phyloP scores from a whole-genome alignment of 2,888 invertebrate species.

The Conops quadrifasciatus region DNA sequence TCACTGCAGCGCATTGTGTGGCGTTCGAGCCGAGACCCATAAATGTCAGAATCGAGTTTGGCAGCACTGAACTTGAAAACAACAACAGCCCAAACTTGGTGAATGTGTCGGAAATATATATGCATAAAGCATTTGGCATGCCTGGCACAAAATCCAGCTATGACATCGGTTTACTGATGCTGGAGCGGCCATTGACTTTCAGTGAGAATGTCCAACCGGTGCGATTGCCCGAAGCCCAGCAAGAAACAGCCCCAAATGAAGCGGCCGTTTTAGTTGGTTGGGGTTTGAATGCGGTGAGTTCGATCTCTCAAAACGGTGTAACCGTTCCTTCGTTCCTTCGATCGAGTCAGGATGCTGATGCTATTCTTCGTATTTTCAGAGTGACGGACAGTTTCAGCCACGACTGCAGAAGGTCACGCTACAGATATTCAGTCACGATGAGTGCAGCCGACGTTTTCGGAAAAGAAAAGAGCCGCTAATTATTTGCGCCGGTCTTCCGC shows the following conservation, averaged over 20 bases:
- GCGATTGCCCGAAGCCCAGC: constrained; percentile 50
- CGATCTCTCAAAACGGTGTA: too few species aligned
- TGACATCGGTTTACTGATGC: constrained; percentile 58
- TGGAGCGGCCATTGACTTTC: constrained; percentile 47
- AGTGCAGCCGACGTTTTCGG: constrained; percentile 59
- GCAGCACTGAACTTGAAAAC: constrained; percentile 49
- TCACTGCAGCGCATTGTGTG: constrained; percentile 63
- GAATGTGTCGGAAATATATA: constrained; percentile 49
- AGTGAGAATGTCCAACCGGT: constrained; percentile 51
- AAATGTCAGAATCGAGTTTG: constrained; percentile 54
- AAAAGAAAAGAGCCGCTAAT: constrained; percentile 56
- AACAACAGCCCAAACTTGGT: constrained; percentile 50
- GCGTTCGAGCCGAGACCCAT: constrained; percentile 46
- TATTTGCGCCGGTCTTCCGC: constrained; percentile 65
- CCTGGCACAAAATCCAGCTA: constrained; percentile 51
- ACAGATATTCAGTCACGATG: constrained; percentile 59
- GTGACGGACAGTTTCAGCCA: constrained; percentile 57
- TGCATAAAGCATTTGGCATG: constrained; percentile 53
- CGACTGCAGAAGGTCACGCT: constrained; percentile 63
- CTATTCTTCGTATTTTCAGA: constrained; percentile 47
- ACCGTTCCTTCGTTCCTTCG: background rate
- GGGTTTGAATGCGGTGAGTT: constrained; percentile 59
- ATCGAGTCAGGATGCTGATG: background rate
- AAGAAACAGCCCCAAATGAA: constrained; percentile 45
- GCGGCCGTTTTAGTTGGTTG: constrained; percentile 60